Base-by-base conservation (phyloP, 2,797 vertebrate genomes). In the Eupleurogrammus muticus region DNA sequence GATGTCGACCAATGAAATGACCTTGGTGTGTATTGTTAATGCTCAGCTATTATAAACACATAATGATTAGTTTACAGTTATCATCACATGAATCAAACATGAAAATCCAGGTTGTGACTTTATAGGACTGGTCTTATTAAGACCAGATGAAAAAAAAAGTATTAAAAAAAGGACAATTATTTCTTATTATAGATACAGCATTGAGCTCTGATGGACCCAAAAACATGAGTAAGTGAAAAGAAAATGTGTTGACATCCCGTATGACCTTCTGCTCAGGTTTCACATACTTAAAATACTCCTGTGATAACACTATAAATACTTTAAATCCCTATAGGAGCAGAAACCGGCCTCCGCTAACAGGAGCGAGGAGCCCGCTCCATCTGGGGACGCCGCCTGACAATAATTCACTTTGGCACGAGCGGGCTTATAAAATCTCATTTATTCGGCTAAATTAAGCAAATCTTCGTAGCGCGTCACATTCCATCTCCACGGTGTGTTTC, bases 391-490 rank as follows among this genome's bases (percentile, higher is more conserved):
- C 50, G 70, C 69, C 61, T 75, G 74, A 83, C 70, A 86, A 77
- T 75, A 83, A 85, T n/a, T 57, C 12, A 9, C 79, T 69, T 21
- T 73, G 75, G 78, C 74, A 70, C 79, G 65, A 64, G 49, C 23
- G 32, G 48, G 65, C 70, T 87, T 81, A 84, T 40, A 77, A 89
- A 89, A 91, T 83, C 66, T 81, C 19, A 83, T 91, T 90, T 92
- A 89, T 89, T 89, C 83, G 69, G 57, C 82, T 80, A 77, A 88
- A 84, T 89, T 72, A 86, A 84, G 82, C 75, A 87, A 82, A 89
- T 86, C 65, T 66, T 79, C 73, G 75, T 60, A 52, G 82, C 82
- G 72, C 23, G 52, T 85, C 88, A 86, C 73, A 76, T 80, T 77
- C 57, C 69, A 87, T 84, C 72, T 82, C 70, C 81, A 75, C 47